Percentiles rank a stretch among this genome's conserved stretches.
phyloP scores from a whole-genome alignment of 1,140 invertebrate species.

The Musca vetustissima region DNA sequence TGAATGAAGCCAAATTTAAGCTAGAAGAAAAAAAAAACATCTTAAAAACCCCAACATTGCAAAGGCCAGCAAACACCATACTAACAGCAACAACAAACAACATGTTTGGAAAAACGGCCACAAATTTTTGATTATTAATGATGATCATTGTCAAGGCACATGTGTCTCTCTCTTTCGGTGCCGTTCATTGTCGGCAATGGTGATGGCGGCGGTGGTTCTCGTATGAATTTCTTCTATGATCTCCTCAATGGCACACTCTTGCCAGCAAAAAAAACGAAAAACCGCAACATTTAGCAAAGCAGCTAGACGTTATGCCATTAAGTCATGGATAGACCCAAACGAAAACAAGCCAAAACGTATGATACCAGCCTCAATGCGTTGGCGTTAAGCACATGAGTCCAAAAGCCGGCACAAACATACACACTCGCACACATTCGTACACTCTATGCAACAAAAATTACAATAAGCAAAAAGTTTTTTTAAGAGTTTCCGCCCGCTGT shows the following conservation, averaged over 20 bases:
- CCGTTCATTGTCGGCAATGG: neutral
- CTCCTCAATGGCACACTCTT: no score
- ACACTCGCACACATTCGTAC: no score
- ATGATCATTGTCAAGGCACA: slow-evolving; percentile 23
- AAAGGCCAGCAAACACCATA: neutral
- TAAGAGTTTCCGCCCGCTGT: slow-evolving; percentile 21
- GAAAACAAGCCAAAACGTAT: no score
- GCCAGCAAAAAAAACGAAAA: no score
- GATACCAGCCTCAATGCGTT: slow-evolving; percentile 6
- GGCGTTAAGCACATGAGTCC: slow-evolving; percentile 16
- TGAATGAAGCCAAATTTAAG: slow-evolving; percentile 15
- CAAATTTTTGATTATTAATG: slow-evolving; percentile 25
- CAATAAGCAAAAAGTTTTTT: neutral
- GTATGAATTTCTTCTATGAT: no score
- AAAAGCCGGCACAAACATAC: neutral
- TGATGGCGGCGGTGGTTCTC: no score
- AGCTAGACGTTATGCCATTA: no score
- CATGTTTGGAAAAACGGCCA: neutral
- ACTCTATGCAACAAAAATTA: slow-evolving; percentile 1
- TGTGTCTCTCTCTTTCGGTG: slow-evolving; percentile 11
- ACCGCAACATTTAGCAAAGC: no score
- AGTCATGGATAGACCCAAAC: no score
- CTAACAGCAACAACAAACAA: neutral
- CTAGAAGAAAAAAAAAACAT: neutral
- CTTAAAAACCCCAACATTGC: slow-evolving; percentile 4